Evolutionary conservation across 2,113 vertebrate species (phyloP).

Genomic region (Cololabis saira): DNA sequence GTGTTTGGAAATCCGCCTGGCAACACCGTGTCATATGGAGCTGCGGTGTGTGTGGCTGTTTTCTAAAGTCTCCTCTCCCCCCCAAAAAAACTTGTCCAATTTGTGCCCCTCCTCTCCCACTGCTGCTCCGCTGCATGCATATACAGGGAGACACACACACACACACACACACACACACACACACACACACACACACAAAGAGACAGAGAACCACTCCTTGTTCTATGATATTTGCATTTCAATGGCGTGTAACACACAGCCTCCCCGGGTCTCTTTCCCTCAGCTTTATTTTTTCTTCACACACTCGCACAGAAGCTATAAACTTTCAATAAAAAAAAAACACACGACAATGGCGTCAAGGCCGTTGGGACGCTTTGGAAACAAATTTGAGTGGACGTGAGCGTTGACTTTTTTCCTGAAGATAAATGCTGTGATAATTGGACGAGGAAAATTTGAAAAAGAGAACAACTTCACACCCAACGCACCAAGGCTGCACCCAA

Average conservation of each 20-base stretch:
- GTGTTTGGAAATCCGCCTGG: conserved; percentile 60
- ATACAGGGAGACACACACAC: conserved; percentile 62
- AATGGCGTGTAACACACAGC: conserved; percentile 84
- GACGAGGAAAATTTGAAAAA: not conserved
- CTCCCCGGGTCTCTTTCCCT: conserved; percentile 59
- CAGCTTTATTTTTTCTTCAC: conserved; percentile 73
- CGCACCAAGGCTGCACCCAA: not conserved
- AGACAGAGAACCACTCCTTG: conserved; percentile 84
- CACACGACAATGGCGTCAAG: conserved; percentile 60
- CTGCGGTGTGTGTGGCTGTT: conserved; percentile 78
- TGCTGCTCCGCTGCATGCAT: conserved; percentile 71
- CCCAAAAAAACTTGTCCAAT: conserved; percentile 78
- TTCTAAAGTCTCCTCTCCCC: conserved; percentile 78
- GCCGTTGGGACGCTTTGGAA: conserved; percentile 19
- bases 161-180: conserved; percentile 47
- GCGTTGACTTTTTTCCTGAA: not conserved
- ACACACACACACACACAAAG: conserved; percentile 50
- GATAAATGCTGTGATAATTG: not conserved
- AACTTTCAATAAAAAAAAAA: conserved; percentile 70
- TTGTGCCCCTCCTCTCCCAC: conserved; percentile 78
- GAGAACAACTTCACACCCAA: not conserved
- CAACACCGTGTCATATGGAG: conserved; percentile 70
- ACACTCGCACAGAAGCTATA: conserved; percentile 69
- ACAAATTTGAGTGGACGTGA: conserved; percentile 1
- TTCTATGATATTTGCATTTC: conserved; percentile 87